A percentile compares a stretch with the other conserved stretches of the same genome.
Conservation (phyloP, 2,797 vertebrate genomes). For the Simalia tracyae region DNA sequence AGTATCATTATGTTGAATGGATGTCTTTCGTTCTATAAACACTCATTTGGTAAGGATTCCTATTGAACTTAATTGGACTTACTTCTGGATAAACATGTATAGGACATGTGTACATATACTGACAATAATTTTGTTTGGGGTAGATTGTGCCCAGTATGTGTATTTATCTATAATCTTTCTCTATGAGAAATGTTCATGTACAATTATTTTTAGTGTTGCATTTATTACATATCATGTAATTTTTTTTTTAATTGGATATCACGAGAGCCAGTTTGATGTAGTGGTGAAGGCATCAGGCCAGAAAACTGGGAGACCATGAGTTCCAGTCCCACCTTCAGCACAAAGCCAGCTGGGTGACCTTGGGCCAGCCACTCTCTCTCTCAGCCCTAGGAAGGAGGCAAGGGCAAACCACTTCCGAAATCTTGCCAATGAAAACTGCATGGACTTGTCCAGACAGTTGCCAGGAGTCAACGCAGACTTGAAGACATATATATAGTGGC, state of each 20-base stretch:
- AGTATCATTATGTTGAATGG: neutral
- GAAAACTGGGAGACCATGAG: neutral
- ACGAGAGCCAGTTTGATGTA: neutral
- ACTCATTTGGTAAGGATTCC: neutral
- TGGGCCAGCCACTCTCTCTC: neutral
- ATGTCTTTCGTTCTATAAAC: neutral
- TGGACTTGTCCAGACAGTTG: no score
- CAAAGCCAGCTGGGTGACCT: neutral
- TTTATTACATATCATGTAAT: neutral
- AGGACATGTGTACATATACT: no score
- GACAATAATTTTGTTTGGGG: neutral
- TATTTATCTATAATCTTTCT: neutral
- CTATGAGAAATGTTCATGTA: neutral
- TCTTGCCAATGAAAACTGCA: no score
- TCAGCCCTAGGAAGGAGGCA: no score
- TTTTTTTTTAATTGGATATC: neutral
- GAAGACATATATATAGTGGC: no score
- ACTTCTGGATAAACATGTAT: neutral
- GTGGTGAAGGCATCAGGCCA: neutral
- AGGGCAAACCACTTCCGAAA: neutral
- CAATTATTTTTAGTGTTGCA: slow-evolving; percentile 13
- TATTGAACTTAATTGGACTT: neutral
- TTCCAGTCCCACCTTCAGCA: neutral
- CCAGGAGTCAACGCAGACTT: no score
- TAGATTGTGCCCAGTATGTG: neutral